phyloP scores from a whole-genome alignment of 2,113 vertebrate genomes.

The Hydrolagus affinis region DNA sequence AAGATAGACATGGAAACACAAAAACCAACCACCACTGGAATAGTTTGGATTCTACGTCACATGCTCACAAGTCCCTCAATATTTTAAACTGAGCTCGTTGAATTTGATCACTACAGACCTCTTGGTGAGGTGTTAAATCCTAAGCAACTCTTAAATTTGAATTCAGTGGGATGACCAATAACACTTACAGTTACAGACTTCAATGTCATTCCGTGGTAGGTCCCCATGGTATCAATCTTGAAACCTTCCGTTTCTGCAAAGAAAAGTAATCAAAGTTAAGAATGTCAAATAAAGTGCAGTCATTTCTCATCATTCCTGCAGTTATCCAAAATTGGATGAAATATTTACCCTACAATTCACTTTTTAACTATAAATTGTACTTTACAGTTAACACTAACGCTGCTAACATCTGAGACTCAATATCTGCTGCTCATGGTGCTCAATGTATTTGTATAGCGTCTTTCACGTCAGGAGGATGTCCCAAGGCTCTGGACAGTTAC shows the following conservation, averaged over 20 bases:
- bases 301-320: neutral
- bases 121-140: neutral
- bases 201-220: constrained; percentile 96
- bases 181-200: constrained; percentile 94
- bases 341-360: too few relatives aligned
- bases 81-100: neutral
- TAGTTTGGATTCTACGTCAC: neutral
- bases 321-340: neutral
- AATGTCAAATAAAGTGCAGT: neutral
- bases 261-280: neutral
- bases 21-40: too few relatives aligned
- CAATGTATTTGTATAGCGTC: neutral
- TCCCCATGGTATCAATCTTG: constrained; percentile 98
- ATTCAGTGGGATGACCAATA: neutral
- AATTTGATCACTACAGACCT: neutral
- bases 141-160: neutral
- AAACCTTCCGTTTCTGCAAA: constrained; percentile 91
- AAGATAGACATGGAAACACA: too few relatives aligned
- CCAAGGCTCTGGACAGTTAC: too few relatives aligned
- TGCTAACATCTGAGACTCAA: neutral
- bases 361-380: neutral
- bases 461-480: too few relatives aligned
- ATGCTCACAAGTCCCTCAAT: neutral
- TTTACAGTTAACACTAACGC: neutral
- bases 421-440: too few relatives aligned